Base-by-base conservation (phyloP, 2,113 vertebrate genomes). In the Platanista minor region DNA sequence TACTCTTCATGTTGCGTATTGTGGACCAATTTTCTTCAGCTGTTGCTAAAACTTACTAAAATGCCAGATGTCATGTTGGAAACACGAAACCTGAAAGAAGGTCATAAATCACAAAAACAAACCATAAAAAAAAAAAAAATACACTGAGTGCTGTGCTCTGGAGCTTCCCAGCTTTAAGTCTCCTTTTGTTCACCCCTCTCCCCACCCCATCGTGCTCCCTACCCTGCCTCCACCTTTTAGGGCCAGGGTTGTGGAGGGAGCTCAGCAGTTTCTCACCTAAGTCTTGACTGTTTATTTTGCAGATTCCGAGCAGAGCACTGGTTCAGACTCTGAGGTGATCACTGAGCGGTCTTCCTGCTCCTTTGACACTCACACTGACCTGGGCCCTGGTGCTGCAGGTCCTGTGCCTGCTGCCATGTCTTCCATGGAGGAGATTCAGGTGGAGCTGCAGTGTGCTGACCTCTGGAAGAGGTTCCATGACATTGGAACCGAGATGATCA, bases 401-500 rank as follows among this genome's bases (percentile, higher is more conserved):
- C 95, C 98, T 21, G 98, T 98, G 90, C 97, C 98, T 62, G 97
- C 98, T n/a, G 97, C 99, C 77, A 97, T 99, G 95, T 99, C 99
- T 92, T 99, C 99, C 97, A 99, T 99, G 99, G 99, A 99, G 94
- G 99, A 99, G 97, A 99, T 99, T 96, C 99, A 99, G 98, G 99
- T 99, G 98, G 99, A 99, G 98, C 98, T 99, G 95, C 99, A 99
- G 91, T 99, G 99, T 90, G 99, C 99, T 0, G 99, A 99, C 97
- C 99, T 99, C 90, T 99, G 99, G 99, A 99, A 99, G 98, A 99
- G 99, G 96, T 99, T 99, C 98, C 99, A 99, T 93, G 99, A 99
- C 90, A 99, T 99, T 93, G 99, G 99, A 95, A 99, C 99, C 0
- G 99, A 99, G 98, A 99, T 99, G 99, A 99, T 99, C 97, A 99